Conservation (phyloP, 2,888 invertebrate genomes). For the Hymenopus coronatus region DNA sequence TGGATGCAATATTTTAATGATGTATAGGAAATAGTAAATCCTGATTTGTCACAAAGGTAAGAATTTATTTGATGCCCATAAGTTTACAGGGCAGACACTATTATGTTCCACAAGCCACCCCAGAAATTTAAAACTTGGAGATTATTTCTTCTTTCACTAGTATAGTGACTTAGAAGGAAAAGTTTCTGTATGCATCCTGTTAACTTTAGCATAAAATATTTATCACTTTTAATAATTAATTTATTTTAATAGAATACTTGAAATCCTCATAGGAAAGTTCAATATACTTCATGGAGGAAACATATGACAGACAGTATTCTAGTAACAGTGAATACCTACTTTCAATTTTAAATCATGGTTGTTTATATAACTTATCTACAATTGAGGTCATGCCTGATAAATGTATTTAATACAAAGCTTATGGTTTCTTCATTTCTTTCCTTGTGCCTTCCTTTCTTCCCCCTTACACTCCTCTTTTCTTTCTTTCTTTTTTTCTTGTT, state of each 20-base stretch:
- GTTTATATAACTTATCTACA: not conserved
- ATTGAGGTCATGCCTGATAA: not conserved
- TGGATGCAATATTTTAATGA: not conserved
- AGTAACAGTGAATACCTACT: not conserved
- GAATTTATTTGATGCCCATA: not conserved
- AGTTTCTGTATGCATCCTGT: not conserved
- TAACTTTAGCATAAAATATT: not conserved
- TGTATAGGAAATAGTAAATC: not conserved
- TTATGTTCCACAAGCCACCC: not conserved
- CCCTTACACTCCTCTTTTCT: not conserved
- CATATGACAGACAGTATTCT: not conserved
- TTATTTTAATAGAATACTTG: not conserved
- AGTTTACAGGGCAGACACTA: not conserved
- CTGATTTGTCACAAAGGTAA: not conserved
- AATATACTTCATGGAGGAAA: not conserved
- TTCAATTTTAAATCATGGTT: not conserved
- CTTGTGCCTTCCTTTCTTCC: not conserved
- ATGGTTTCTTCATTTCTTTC: not conserved
- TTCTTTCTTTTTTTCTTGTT: not conserved
- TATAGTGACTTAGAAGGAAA: no score
- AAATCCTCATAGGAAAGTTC: no score
- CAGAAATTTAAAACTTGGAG: no score
- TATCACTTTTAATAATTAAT: not conserved
- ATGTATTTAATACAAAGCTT: not conserved
- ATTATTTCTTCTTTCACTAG: no score